Evolutionary conservation across 2,797 vertebrate genomes (phyloP).

Genomic region (Siniperca undulata): DNA sequence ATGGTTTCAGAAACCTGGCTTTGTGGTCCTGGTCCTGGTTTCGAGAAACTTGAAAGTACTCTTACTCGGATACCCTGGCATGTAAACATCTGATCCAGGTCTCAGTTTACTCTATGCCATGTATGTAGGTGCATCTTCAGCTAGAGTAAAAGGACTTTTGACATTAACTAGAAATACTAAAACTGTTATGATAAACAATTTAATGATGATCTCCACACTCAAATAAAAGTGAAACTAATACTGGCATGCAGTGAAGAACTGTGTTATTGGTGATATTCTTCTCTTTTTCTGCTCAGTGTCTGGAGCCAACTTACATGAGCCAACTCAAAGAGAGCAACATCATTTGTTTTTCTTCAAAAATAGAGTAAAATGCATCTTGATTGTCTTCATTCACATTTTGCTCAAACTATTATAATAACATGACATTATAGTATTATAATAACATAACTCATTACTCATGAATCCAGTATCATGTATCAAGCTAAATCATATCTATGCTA

Average conservation of each 20-base stretch:
- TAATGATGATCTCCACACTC: too few species aligned
- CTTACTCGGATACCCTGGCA: neutral
- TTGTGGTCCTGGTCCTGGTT: neutral
- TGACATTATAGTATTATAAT: neutral
- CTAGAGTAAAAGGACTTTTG: too few species aligned
- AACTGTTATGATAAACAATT: too few species aligned
- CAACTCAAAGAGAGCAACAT: neutral
- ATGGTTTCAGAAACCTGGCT: neutral
- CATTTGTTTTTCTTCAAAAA: neutral
- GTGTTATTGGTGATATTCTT: neutral
- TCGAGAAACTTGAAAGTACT: neutral
- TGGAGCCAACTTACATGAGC: constrained; percentile 6
- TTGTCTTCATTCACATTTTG: constrained; percentile 12
- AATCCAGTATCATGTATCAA: neutral
- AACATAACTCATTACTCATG: neutral
- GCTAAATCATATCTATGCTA: neutral
- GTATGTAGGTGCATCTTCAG: too few species aligned
- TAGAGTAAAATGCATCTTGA: neutral
- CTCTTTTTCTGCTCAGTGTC: neutral
- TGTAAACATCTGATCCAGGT: neutral
- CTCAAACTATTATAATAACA: neutral
- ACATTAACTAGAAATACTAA: too few species aligned
- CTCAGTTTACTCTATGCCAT: neutral
- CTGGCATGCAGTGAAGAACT: too few species aligned
- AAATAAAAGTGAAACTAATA: too few species aligned